phyloP scores from a whole-genome alignment of 2,113 vertebrate genomes.

The Myanophis thanlyinensis region DNA sequence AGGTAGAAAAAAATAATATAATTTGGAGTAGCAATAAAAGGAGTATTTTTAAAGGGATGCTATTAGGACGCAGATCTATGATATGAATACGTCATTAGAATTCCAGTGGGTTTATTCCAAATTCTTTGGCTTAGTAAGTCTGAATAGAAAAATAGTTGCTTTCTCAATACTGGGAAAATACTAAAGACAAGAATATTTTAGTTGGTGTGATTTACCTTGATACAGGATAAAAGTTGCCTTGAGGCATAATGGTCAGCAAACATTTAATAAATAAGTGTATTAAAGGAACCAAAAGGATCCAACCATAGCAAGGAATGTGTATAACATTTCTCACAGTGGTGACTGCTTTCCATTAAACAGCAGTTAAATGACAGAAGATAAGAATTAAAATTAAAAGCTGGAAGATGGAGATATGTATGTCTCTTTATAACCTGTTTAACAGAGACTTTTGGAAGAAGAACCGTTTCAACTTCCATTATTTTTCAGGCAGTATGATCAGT shows the following conservation, averaged over 20 bases:
- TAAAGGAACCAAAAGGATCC: not conserved
- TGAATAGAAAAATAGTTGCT: not conserved
- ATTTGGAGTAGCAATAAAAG: conserved; percentile 1
- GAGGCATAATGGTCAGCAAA: not conserved
- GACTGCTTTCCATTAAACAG: not conserved
- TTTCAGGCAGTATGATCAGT: not conserved
- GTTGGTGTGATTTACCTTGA: not conserved
- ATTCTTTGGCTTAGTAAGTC: not conserved
- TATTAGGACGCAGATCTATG: not conserved
- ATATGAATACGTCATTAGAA: not conserved
- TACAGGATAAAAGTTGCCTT: not conserved
- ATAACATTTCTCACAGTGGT: not conserved
- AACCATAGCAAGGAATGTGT: not conserved
- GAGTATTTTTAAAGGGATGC: conserved; percentile 9
- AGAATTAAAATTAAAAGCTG: not conserved
- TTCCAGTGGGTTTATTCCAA: not conserved
- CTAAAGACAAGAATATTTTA: not conserved
- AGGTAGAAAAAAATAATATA: conserved; percentile 20
- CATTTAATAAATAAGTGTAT: not conserved
- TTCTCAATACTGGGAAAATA: not conserved
- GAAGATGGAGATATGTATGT: not conserved
- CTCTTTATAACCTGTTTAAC: not conserved
- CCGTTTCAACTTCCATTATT: not conserved
- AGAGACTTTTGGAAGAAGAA: not conserved
- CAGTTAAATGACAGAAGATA: not conserved